phyloP scores from a whole-genome alignment of 2,888 invertebrate genomes.

The Macropis europaea region DNA sequence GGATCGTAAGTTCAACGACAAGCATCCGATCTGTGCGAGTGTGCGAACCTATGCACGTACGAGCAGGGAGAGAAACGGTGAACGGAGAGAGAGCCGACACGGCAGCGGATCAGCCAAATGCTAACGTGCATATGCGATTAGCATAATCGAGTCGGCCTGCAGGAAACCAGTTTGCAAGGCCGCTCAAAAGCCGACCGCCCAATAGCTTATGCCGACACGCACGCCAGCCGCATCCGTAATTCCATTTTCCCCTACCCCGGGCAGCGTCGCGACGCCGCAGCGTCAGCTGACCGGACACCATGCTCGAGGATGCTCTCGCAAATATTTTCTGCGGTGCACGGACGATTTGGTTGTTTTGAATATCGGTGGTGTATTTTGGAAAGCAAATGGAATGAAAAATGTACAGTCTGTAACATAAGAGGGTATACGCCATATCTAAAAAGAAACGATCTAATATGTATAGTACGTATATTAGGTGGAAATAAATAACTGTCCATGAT shows the following conservation, averaged over 20 bases:
- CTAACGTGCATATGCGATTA: conserved; percentile 76
- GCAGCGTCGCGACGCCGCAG: conserved; percentile 6
- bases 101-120: conserved; percentile 70
- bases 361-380: too few relatives aligned
- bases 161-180: conserved; percentile 79
- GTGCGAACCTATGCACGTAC: background rate
- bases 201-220: conserved; percentile 66
- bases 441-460: too few relatives aligned
- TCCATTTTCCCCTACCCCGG: conserved; percentile 53
- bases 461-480: too few relatives aligned
- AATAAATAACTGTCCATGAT: too few relatives aligned
- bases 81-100: conserved; percentile 58
- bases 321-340: too few relatives aligned
- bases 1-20: conserved; percentile 29
- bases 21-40: background rate
- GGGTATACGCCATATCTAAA: too few relatives aligned
- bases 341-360: too few relatives aligned
- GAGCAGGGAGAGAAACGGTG: conserved; percentile 41
- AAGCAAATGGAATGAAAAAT: too few relatives aligned
- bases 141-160: conserved; percentile 77
- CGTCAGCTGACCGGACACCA: conserved; percentile 69
- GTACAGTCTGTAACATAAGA: too few relatives aligned
- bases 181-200: conserved; percentile 72
- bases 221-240: conserved; percentile 75
- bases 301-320: too few relatives aligned